These are phyloP conservation scores for Sinodicranocentrus sp. DNA, from an alignment of 2,888 invertebrate genomes.

Conservation along the genomic window DNA sequence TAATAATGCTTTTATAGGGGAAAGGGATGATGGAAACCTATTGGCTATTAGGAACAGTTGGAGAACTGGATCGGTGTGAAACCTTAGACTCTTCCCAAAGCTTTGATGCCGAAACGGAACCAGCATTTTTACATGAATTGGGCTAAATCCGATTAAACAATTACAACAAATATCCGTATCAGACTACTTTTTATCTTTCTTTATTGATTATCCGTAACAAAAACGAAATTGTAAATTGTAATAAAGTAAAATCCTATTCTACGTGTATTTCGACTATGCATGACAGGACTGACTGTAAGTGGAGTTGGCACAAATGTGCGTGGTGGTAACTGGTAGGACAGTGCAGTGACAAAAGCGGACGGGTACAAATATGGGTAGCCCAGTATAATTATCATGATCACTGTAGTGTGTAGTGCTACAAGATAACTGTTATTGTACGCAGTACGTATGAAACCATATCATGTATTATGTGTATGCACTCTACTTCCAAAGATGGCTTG, in stretches of 20 bases:
- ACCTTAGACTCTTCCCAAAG: constrained; percentile 52
- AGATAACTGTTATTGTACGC: constrained; percentile 20
- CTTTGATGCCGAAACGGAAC: constrained; percentile 73
- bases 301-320: no score
- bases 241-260: no score
- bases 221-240: no score
- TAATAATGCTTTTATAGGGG: constrained; percentile 81
- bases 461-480: background rate
- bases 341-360: background rate
- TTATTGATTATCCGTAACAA: no score
- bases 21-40: constrained; percentile 93
- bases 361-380: background rate
- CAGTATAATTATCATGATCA: constrained; percentile 24
- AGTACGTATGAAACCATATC: constrained; percentile 1
- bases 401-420: constrained; percentile 29
- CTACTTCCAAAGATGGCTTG: constrained; percentile 26
- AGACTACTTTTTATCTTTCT: no score
- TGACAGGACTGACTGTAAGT: no score
- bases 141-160: no score
- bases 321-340: background rate
- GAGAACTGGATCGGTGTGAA: constrained; percentile 77
- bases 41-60: constrained; percentile 89
- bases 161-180: no score
- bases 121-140: constrained; percentile 67
- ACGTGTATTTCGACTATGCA: no score